A percentile compares a stretch with the other conserved stretches of the same genome.
Evolutionary conservation across 2,888 invertebrate species (phyloP).

Genomic region (Lucinisca nassula): DNA sequence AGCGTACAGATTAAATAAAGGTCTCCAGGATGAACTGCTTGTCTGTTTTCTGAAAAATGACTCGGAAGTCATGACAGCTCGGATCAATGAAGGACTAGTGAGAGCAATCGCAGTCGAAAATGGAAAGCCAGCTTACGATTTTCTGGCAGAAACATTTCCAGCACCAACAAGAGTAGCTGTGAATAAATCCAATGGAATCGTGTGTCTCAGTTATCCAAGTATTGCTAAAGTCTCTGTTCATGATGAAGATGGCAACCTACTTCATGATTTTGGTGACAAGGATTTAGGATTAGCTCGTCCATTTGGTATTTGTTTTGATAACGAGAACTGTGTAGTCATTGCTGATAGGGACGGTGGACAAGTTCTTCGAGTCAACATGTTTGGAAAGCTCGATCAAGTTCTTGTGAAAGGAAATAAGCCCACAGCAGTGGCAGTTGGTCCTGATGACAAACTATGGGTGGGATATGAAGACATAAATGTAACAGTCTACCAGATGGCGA

Average conservation of each 20-base stretch:
- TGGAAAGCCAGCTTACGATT: neutral
- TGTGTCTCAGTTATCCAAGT: neutral
- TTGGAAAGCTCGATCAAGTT: neutral
- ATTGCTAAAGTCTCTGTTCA: neutral
- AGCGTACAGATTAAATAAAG: neutral
- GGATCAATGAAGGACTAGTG: neutral
- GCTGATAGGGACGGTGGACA: neutral
- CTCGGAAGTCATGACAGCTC: neutral
- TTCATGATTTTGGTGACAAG: neutral
- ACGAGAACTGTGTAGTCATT: neutral
- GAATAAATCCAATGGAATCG: neutral
- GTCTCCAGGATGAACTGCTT: neutral
- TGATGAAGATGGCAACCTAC: neutral
- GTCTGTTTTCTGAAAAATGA: neutral
- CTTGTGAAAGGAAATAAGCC: neutral
- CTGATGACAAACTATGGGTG: neutral
- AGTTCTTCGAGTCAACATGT: neutral
- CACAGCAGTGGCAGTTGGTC: neutral
- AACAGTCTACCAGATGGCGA: neutral
- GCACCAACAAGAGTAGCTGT: neutral
- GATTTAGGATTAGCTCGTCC: neutral
- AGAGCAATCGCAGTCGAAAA: neutral
- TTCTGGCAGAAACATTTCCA: neutral
- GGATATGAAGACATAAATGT: constrained; percentile 4
- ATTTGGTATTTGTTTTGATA: neutral